Conservation (phyloP, 2,888 invertebrate genomes). For the Hyalella azteca region DNA sequence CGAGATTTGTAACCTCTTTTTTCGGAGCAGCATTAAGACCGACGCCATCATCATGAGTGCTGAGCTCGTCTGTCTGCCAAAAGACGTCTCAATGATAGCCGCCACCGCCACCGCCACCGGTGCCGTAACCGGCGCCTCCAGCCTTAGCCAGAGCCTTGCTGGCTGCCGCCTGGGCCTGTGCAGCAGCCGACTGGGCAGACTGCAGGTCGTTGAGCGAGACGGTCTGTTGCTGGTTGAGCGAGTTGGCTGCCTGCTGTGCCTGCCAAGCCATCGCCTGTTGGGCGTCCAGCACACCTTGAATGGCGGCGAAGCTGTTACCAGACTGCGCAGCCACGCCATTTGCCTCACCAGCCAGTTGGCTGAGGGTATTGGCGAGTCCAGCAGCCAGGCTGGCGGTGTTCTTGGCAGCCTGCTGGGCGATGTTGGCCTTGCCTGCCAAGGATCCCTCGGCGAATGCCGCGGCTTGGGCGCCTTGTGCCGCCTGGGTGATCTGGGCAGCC, state of each 20-base stretch:
- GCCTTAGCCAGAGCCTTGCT: slow-evolving; percentile 49
- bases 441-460: slow-evolving; percentile 50
- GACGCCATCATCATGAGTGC: too few relatives aligned
- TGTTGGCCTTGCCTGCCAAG: slow-evolving; percentile 42
- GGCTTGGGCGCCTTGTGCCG: slow-evolving; percentile 52
- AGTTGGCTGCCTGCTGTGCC: slow-evolving; percentile 49
- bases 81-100: not conserved
- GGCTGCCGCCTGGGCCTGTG: slow-evolving; percentile 47
- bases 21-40: too few relatives aligned
- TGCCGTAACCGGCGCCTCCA: slow-evolving; percentile 39
- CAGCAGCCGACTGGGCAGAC: slow-evolving; percentile 45
- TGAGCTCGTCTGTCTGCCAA: not conserved
- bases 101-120: slow-evolving; percentile 26
- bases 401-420: slow-evolving; percentile 48
- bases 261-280: slow-evolving; percentile 50
- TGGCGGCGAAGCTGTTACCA: slow-evolving; percentile 33
- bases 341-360: slow-evolving; percentile 41
- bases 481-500: slow-evolving; percentile 51
- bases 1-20: too few relatives aligned
- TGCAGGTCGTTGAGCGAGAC: slow-evolving; percentile 40
- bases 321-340: slow-evolving; percentile 43
- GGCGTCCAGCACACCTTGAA: slow-evolving; percentile 32
- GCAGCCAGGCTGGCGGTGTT: slow-evolving; percentile 43
- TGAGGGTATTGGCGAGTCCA: slow-evolving; percentile 33
- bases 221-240: slow-evolving; percentile 43